Evolutionary conservation across 2,888 invertebrate genomes (phyloP), one percentile per base, ranked within the genome.

Genomic region (Drosophila pegasa): DNA sequence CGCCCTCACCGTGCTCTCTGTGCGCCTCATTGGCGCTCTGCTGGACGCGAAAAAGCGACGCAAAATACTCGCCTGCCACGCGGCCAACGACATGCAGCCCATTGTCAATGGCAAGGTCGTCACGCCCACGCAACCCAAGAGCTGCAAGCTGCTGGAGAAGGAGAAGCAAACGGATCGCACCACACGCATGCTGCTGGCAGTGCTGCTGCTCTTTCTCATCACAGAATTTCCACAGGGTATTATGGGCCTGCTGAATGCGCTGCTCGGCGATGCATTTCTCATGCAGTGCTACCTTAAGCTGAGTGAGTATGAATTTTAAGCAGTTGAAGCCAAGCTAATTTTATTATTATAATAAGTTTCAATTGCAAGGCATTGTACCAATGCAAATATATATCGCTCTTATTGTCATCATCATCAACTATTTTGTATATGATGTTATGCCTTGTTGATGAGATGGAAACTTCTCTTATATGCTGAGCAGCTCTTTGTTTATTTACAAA

Each of bases 181-280:
- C 0, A 98, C 98, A 0, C 94, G 95, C 64, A 98, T 98, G 98
- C 93, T 98, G 72, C 93, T 98, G 27, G 97, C 97, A 0, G 95
- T 98, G 9, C 93, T 98, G 27, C 93, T 97, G 1, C 93, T 98
- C 14, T 98, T 98, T 91, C 94, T 98, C 12, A 94, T 98, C 65
- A 98, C 98, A 0, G 98, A 98, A 90, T 95, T 98, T 73, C 98
- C 98, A 0, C 98, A 98, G 90, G 98, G 96, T 0, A 94, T 96
- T 57, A 94, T 96, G 80, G 97, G 92, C 7, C 93, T 98, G 18
- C 93, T 98, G 41, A 96, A 96, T 64, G 96, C 96, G 0, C 93
- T 95, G 25, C 94, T 97, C 37, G 96, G 96, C 4, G 94, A 95
- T 51, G 93, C 94, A 48, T 97, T 98, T 89, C 95, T 96, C 87